Conservation (phyloP, 2,113 vertebrate genomes). For the Burhinus bistriatus region DNA sequence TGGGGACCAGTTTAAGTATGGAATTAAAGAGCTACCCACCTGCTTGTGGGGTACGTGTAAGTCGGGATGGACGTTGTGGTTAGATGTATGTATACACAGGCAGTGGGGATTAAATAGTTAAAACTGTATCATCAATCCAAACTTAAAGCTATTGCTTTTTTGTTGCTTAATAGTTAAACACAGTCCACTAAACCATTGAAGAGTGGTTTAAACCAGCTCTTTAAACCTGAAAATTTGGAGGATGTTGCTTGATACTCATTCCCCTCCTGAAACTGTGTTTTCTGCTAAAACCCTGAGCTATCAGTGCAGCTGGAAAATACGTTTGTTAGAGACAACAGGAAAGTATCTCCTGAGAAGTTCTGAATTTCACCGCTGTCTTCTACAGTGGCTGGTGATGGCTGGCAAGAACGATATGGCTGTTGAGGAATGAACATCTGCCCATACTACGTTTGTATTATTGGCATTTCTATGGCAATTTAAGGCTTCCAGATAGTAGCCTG, state of each 20-base stretch:
- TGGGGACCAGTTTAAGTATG: neutral
- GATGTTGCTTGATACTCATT: neutral
- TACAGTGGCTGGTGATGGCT: neutral
- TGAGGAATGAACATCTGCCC: neutral
- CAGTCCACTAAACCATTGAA: too few species aligned
- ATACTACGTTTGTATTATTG: neutral
- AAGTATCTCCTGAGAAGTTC: neutral
- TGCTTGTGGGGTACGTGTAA: neutral
- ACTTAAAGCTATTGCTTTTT: neutral
- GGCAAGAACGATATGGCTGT: neutral
- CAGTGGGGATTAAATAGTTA: neutral
- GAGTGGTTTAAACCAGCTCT: too few species aligned
- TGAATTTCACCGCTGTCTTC: neutral
- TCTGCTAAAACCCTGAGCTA: neutral
- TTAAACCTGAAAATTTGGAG: too few species aligned
- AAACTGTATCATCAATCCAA: neutral
- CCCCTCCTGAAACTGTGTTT: neutral
- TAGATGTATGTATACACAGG: neutral
- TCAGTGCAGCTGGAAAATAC: neutral
- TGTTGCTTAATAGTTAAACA: neutral
- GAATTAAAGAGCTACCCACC: neutral
- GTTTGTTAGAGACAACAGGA: neutral
- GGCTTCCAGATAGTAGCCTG: rapidly evolving
- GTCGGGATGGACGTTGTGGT: neutral
- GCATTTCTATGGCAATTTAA: neutral